Evolutionary conservation across 2,888 invertebrate genomes (phyloP).

Genomic region (Lissocephala sabroskyi): DNA sequence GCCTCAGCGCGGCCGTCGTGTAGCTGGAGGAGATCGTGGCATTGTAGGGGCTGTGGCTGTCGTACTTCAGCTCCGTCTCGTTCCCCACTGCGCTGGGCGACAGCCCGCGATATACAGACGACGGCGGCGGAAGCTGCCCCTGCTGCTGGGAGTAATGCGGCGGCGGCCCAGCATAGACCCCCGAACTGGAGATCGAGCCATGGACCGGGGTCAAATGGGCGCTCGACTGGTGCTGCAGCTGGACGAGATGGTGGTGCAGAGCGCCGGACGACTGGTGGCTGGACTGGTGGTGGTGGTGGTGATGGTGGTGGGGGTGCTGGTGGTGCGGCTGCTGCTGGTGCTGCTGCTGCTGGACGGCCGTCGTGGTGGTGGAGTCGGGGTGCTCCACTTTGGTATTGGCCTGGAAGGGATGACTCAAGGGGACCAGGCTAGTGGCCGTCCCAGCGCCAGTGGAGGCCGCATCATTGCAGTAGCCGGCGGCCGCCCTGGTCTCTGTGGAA

Average conservation of each 20-base stretch:
- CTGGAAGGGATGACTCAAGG: constrained; percentile 41
- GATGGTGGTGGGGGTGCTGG: constrained; percentile 54
- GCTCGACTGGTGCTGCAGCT: constrained; percentile 43
- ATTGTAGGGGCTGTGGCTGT: constrained; percentile 65
- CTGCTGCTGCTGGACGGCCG: constrained; percentile 37
- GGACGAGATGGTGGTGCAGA: constrained; percentile 36
- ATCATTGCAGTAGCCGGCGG: constrained; percentile 62
- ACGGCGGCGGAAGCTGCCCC: constrained; percentile 40
- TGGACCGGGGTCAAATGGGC: constrained; percentile 49
- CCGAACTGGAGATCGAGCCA: constrained; percentile 48
- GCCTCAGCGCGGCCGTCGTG: constrained; percentile 52
- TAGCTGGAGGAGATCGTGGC: constrained; percentile 69
- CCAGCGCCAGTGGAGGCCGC: constrained; percentile 38
- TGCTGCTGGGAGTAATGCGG: constrained; percentile 47
- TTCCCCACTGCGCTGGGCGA: constrained; percentile 42
- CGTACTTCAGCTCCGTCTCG: constrained; percentile 68
- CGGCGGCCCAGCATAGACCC: constrained; percentile 50
- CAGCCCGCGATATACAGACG: constrained; percentile 49
- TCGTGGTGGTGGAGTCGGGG: constrained; percentile 71
- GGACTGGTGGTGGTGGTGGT: constrained; percentile 30
- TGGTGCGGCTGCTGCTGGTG: constrained; percentile 38
- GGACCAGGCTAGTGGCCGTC: constrained; percentile 15
- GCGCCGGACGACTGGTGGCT: constrained; percentile 38
- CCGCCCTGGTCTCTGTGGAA: constrained; percentile 44
- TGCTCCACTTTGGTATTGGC: constrained; percentile 69